Evolutionary conservation across 2,888 invertebrate genomes (phyloP).

Genomic region (Synergus itoensis): DNA sequence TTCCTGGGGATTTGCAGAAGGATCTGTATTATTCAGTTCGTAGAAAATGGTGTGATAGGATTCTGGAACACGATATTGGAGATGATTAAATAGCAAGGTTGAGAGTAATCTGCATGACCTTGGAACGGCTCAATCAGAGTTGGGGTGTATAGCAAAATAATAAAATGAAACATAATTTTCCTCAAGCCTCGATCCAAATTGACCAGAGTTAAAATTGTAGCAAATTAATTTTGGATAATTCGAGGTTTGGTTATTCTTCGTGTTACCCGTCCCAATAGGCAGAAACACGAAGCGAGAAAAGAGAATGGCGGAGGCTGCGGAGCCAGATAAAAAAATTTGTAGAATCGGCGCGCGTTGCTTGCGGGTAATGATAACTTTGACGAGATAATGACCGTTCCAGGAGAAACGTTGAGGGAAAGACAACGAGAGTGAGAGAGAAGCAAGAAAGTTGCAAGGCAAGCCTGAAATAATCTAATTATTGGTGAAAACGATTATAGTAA

Average conservation of each 20-base stretch:
- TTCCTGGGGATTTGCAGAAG: background rate
- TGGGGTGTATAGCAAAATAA: no score
- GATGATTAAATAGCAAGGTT: background rate
- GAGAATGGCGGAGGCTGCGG: constrained; percentile 56
- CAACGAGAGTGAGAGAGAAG: constrained; percentile 48
- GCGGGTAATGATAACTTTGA: constrained; percentile 75
- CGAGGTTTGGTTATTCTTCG: background rate
- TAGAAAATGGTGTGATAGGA: constrained; percentile 1
- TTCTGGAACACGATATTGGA: background rate
- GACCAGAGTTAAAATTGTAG: constrained; percentile 5
- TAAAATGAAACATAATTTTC: no score
- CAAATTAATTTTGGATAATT: constrained; percentile 34
- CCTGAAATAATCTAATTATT: constrained; percentile 77
- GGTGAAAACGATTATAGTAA: constrained; percentile 77
- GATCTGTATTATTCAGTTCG: background rate
- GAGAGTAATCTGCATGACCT: background rate
- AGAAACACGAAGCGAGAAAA: constrained; percentile 45
- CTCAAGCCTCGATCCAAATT: background rate
- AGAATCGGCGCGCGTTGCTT: constrained; percentile 60
- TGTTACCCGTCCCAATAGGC: background rate
- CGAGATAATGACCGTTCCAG: constrained; percentile 70
- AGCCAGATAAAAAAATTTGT: constrained; percentile 61
- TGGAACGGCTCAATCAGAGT: no score
- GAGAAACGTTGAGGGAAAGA: constrained; percentile 58
- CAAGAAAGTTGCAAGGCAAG: constrained; percentile 38